Evolutionary conservation across 1,140 invertebrate genomes (phyloP).

Genomic region (Lepidotrigona ventralis): DNA sequence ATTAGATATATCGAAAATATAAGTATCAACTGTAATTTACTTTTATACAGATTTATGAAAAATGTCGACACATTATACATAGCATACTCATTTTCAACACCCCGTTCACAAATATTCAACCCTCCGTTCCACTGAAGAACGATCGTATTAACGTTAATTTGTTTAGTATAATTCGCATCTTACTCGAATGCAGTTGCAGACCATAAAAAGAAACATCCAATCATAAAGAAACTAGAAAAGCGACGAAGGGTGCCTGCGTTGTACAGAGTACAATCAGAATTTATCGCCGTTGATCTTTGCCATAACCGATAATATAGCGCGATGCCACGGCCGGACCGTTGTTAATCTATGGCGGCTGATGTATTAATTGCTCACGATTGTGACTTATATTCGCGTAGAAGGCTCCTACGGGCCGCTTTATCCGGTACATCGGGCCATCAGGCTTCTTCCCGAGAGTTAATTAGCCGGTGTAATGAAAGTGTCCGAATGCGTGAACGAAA

Average conservation of each 20-base stretch:
- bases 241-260: background rate
- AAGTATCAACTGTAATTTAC: background rate
- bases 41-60: background rate
- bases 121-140: background rate
- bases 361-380: conserved; percentile 44
- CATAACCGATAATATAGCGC: conserved; percentile 13
- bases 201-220: background rate
- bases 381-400: conserved; percentile 12
- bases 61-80: background rate
- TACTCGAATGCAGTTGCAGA: background rate
- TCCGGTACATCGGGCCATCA: background rate
- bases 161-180: background rate
- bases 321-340: background rate
- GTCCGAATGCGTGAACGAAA: conserved; percentile 37
- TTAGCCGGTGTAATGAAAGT: conserved; percentile 27
- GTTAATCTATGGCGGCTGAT: conserved; percentile 35
- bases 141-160: background rate
- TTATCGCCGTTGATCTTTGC: conserved; percentile 37
- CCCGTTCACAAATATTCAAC: background rate
- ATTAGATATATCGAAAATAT: too few species aligned
- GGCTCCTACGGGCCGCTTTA: background rate
- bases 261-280: conserved; percentile 6
- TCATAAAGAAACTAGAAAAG: background rate
- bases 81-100: background rate
- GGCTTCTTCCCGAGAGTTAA: conserved; percentile 13